Conservation (phyloP, 2,888 invertebrate genomes). For the Callimorpha dominula region DNA sequence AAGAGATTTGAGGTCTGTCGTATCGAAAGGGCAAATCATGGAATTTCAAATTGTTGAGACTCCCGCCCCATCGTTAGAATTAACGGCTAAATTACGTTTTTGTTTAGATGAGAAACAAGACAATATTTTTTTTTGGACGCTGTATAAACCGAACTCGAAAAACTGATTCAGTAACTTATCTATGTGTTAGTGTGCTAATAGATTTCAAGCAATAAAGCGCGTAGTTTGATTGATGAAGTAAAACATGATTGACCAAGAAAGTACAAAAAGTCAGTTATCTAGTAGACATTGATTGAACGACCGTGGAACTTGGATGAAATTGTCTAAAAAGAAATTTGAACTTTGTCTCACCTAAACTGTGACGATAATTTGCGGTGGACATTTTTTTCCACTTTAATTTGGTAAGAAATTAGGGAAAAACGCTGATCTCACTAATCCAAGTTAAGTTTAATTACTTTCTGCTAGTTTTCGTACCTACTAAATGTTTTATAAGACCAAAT, state of each 20-base stretch:
- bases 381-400: constrained; percentile 21
- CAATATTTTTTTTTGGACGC: background rate
- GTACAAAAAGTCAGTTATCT: constrained; percentile 19
- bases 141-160: no score
- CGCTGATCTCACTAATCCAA: constrained; percentile 3
- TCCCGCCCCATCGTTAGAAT: background rate
- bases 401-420: constrained; percentile 26
- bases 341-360: constrained; percentile 14
- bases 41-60: constrained; percentile 47
- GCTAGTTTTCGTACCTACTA: background rate
- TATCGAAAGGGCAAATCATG: constrained; percentile 53
- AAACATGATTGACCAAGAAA: constrained; percentile 10
- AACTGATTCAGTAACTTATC: background rate
- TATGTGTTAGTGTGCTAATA: constrained; percentile 5
- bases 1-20: constrained; percentile 59
- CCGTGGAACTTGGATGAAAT: constrained; percentile 14
- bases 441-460: constrained; percentile 9
- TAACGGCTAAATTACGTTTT: background rate
- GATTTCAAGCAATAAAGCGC: constrained; percentile 14
- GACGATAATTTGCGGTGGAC: constrained; percentile 35
- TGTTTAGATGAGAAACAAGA: background rate
- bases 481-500: background rate
- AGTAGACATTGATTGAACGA: constrained; percentile 21
- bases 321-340: constrained; percentile 17
- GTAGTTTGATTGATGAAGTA: constrained; percentile 15